A percentile compares a stretch with the other conserved stretches of the same genome.
phyloP scores from a whole-genome alignment of 2,113 vertebrate genomes.

The Myiagra hebetior region DNA sequence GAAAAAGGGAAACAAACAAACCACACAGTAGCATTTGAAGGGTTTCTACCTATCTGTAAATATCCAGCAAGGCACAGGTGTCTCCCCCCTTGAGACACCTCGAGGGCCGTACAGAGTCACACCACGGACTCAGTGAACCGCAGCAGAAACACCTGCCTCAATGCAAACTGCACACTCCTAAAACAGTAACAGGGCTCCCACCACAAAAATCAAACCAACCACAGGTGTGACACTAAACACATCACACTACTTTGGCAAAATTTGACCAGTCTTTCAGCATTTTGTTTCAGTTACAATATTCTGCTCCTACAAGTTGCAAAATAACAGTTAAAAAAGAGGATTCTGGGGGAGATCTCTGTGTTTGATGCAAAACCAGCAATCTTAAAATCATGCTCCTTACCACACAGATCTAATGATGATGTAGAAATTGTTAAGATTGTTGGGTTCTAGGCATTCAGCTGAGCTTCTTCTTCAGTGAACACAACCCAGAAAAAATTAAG shows the following conservation, averaged over 20 bases:
- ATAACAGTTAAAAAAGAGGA: neutral
- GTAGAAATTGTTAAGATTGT: neutral
- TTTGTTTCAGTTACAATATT: neutral
- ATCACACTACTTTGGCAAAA: neutral
- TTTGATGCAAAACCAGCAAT: neutral
- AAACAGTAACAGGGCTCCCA: neutral
- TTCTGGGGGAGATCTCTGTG: neutral
- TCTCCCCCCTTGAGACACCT: neutral
- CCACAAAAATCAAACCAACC: neutral
- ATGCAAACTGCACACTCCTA: neutral
- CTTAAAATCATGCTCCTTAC: neutral
- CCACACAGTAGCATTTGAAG: neutral
- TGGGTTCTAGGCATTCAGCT: neutral
- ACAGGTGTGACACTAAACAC: neutral
- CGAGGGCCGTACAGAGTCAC: neutral
- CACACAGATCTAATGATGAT: neutral
- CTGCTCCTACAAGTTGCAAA: neutral
- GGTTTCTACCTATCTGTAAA: neutral
- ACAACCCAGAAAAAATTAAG: neutral
- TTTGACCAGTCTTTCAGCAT: neutral
- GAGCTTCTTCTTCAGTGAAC: neutral
- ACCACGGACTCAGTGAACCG: rapidly evolving
- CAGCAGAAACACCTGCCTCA: neutral
- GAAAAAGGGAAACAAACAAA: neutral
- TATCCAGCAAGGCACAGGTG: neutral